Evolutionary conservation across 2,797 vertebrate species (phyloP).

Genomic region (Danio aesculapii): DNA sequence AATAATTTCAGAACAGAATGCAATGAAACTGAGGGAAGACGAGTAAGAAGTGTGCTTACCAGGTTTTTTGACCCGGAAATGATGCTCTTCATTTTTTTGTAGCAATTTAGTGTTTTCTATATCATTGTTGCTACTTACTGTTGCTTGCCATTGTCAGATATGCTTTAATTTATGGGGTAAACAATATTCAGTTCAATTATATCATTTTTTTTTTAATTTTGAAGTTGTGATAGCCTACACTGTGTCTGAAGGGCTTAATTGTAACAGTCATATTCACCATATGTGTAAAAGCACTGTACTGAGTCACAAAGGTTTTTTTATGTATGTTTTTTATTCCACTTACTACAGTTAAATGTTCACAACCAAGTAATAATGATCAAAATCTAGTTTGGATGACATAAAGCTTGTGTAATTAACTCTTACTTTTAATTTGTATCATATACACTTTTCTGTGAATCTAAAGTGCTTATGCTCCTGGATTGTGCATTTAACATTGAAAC

Average conservation of each 20-base stretch:
- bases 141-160: neutral
- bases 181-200: neutral
- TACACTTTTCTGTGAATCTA: too few relatives aligned
- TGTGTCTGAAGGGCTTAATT: neutral
- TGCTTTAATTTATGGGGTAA: neutral
- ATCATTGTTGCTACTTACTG: neutral
- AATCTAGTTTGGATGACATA: too few relatives aligned
- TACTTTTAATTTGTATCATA: too few relatives aligned
- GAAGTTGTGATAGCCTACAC: neutral
- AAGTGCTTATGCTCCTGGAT: neutral
- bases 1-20: conserved; percentile 22
- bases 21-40: conserved; percentile 42
- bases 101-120: neutral
- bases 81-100: neutral
- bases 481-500: neutral
- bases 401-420: too few relatives aligned
- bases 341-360: too few relatives aligned
- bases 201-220: neutral
- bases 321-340: too few relatives aligned
- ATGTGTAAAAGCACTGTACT: too few relatives aligned
- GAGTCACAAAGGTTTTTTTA: too few relatives aligned
- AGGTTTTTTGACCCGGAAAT: conserved; percentile 40
- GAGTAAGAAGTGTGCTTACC: conserved; percentile 49
- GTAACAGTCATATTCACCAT: too few relatives aligned
- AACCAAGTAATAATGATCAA: too few relatives aligned